Evolutionary conservation across 2,888 invertebrate species (phyloP), one percentile per base, ranked within the genome.

Genomic region (Escarpia spicata): DNA sequence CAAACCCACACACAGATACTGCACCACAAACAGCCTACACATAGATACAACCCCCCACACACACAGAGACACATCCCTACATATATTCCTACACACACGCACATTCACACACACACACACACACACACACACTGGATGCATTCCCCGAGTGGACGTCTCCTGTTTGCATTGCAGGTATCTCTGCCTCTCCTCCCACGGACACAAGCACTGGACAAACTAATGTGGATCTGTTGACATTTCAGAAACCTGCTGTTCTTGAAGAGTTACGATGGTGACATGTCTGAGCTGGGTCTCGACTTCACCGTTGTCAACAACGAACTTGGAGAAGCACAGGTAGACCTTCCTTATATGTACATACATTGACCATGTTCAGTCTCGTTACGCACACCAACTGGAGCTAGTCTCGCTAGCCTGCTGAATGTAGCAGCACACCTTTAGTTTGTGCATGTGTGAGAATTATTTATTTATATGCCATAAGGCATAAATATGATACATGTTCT

Each of bases 161-260:
- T 52, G 91, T 90, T 45, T 45, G 10, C 2, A 45, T 26, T 4
- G 19, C 9, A 4, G 12, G 19, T 19, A 26, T 19, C 60, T 15
- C 60, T 19, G 60, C 60, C 60, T 60, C 26, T 60, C 19, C 60
- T 4, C 2, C 12, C 45, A 45, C 45, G 3, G 60, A 15, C 12
- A 10, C 26, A 26, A 60, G 19, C 75, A 75, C 3, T 75, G 19
- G 75, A 75, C 75, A 19, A 75, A 26, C 19, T 75, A 37, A 92
- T 90, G 26, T 26, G 6, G 92, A 43, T 91, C 92, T 75, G 75
- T 19, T 75, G 75, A 26, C 91, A 44, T 93, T 94, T 43, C 94
- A 96, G 98, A 94, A 99, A 99, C 96, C 97, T 99, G 91, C 97
- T 99, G 90, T 98, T 98, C 96, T 97, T 99, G 92, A 98, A 98